These are phyloP conservation scores for Pipistrellus pygmaeus DNA, from an alignment of 2,797 vertebrate genomes.

Conservation along the genomic window DNA sequence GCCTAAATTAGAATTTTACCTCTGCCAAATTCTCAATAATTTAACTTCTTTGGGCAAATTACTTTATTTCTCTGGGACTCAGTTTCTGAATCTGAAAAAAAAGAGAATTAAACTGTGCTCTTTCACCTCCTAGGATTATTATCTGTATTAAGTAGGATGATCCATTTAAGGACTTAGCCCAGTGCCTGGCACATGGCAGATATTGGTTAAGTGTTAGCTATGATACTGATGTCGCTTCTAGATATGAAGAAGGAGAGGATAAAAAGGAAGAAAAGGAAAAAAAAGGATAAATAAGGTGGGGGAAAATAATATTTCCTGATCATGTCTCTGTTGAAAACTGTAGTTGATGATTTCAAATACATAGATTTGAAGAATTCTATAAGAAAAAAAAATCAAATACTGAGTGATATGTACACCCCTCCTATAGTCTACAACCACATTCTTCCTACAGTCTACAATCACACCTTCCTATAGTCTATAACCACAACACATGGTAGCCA, in stretches of 20 bases:
- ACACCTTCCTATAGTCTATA: not conserved
- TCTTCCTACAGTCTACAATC: not conserved
- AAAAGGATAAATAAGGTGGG: not conserved
- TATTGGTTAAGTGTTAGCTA: not conserved
- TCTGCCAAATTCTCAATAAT: constrained; percentile 9
- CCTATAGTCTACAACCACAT: not conserved
- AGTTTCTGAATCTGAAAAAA: constrained; percentile 47
- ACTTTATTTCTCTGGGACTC: not conserved
- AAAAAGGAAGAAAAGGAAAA: not conserved
- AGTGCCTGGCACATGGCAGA: not conserved
- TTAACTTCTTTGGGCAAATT: not conserved
- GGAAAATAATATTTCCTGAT: not conserved
- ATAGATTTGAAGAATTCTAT: not conserved
- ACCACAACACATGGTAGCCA: no score
- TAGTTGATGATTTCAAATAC: not conserved
- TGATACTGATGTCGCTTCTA: not conserved
- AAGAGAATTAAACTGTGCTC: not conserved
- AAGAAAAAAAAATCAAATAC: not conserved
- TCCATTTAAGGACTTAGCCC: not conserved
- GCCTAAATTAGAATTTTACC: not conserved
- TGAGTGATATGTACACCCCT: not conserved
- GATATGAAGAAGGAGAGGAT: not conserved
- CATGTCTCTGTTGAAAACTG: not conserved
- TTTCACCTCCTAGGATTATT: not conserved
- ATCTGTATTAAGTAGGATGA: not conserved